Base-by-base conservation (phyloP, 2,113 vertebrate species). In the Sinocyclocheilus maitianheensis region DNA sequence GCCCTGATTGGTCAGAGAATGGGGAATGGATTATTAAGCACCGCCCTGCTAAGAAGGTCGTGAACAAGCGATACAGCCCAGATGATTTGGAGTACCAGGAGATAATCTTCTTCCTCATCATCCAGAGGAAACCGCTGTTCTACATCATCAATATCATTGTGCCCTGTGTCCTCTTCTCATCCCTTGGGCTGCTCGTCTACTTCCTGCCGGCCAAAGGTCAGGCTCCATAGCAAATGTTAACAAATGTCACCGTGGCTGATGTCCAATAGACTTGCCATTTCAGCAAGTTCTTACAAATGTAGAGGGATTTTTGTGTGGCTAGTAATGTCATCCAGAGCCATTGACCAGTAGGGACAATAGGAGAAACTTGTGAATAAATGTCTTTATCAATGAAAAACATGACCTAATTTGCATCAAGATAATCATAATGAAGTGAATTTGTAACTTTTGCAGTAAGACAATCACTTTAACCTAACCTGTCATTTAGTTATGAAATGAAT, bases 61-160 rank as follows among this genome's bases (percentile, higher is more conserved):
- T 97, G 89, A 97, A 98, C 20, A 18, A 78, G 0, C 91, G 63
- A 0, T 95, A 94, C 51, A 95, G 94, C 0, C 94, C 92, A 0
- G 96, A 97, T 1, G 97, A 97, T 24, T 91, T 88, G 1, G 96
- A 95, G 89, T 96, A 96, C 90, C 98, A 99, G 92, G 96, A 97
- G 90, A 86, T 99, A 48, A 84, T 96, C 85, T 99, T 98, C 93
- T 99, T 96, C 92, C 95, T 99, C 86, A 95, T 99, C 93, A 99
- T 99, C 90, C 97, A 99, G 93, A 95, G 98, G 89, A 99, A 99
- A 90, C 98, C 98, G 0, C 96, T 99, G 63, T 99, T 99, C 95
- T 99, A 99, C 53, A 22, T 99, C 94, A 98, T 99, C 94, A 99
- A 99, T 93, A 97, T 98, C 92, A 98, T 99, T 0, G 93, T 95